Evolutionary conservation across 1,140 invertebrate genomes (phyloP), one percentile per base, ranked within the genome.

Genomic region (Microvelia longipes): DNA sequence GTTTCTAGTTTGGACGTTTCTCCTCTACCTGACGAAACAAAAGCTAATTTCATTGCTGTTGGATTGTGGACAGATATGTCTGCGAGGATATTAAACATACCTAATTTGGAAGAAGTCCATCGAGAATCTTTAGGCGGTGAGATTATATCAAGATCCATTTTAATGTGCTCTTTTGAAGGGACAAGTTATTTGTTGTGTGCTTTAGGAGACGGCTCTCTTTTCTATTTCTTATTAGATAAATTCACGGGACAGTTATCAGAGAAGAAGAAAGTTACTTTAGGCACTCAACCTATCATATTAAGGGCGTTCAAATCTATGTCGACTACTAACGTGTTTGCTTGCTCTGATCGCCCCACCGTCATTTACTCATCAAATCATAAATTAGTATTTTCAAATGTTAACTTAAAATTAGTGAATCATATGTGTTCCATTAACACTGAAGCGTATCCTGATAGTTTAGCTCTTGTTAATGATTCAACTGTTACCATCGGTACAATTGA

Each of bases 311-410:
- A 88, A 73, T 96, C 95, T 1, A 82, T 94, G 64, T 91, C 92
- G 11, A 96, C 94, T 0, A 95, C 91, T 19, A 98, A 98, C 82
- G 94, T 99, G 1, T 99, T 99, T 82, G 97, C 96, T 14, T 99
- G 97, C 78, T 98, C 94, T 0, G 96, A 99, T 80, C 85, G 96
- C 66, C 97, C 97, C 0, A 98, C 96, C 0, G 96, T 99, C 1
- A 98, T 99, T 73, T 99, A 98, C 82, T 98, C 94, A 11, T 97
- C 94, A 11, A 99, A 98, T 83, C 93, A 98, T 77, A 99, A 99
- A 81, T 83, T 99, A 1, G 95, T 99, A 0, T 99, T 99, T 81
- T 98, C 96, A 27, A 99, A 98, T 83, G 97, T 99, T 1, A 99
- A 99, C 81, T 82, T 99, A 14, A 94, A 95, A 78, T 93, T 98